phyloP scores from a whole-genome alignment of 2,113 vertebrate genomes.

The Brevimyrus niger region DNA sequence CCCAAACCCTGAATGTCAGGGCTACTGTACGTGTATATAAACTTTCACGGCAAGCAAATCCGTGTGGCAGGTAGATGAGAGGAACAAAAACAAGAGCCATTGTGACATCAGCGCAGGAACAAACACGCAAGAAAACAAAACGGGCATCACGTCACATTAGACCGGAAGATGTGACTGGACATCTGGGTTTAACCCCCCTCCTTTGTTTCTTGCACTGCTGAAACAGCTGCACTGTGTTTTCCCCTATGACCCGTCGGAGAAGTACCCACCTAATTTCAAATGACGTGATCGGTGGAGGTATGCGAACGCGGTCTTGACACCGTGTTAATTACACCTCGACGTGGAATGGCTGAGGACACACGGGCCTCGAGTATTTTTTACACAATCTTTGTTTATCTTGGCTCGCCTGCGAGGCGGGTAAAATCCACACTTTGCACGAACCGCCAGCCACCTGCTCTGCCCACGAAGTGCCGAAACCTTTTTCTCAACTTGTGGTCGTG shows the following conservation, averaged over 20 bases:
- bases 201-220: neutral
- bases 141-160: neutral
- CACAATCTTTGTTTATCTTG: neutral
- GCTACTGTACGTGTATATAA: neutral
- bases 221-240: neutral
- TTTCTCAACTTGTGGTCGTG: neutral
- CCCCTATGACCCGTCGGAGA: neutral
- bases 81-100: neutral
- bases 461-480: neutral
- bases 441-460: neutral
- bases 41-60: neutral
- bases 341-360: neutral
- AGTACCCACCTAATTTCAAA: neutral
- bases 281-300: neutral
- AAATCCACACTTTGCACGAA: neutral
- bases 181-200: neutral
- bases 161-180: neutral
- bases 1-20: neutral
- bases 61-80: neutral
- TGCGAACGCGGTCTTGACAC: neutral
- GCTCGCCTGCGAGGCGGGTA: neutral
- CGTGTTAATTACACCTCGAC: neutral
- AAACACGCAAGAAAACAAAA: neutral
- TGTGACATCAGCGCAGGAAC: neutral
- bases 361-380: neutral